A percentile compares a stretch with the other conserved stretches of the same genome.
Evolutionary conservation across 2,113 vertebrate genomes (phyloP).

Genomic region (Cyanistes caeruleus): DNA sequence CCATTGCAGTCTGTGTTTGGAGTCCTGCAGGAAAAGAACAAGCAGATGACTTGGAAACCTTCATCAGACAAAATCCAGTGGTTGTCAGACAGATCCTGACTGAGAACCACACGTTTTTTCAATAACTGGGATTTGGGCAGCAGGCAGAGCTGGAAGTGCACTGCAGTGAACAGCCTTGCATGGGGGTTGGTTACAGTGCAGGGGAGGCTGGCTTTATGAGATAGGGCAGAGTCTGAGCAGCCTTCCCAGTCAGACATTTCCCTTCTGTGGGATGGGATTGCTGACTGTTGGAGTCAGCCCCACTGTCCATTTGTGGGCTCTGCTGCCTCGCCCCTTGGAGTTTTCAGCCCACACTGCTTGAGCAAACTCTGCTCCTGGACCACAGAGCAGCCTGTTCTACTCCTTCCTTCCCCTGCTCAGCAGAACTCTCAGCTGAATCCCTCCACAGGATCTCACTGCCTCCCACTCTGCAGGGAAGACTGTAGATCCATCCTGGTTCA

Average conservation of each 20-base stretch:
- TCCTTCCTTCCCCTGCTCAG: background rate
- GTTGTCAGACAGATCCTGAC: background rate
- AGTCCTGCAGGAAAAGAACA: background rate
- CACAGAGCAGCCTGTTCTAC: background rate
- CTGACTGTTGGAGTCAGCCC: background rate
- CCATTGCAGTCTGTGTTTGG: background rate
- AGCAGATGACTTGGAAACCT: background rate
- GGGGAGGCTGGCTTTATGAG: background rate
- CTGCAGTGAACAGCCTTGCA: background rate
- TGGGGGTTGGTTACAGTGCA: background rate
- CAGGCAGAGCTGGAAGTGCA: background rate
- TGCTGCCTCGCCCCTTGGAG: background rate
- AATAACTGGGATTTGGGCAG: background rate
- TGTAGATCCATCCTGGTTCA: rapidly evolving
- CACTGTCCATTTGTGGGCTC: background rate
- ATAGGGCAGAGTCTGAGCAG: background rate
- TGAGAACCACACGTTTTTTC: background rate
- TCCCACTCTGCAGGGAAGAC: background rate
- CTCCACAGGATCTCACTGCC: background rate
- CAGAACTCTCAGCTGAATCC: background rate
- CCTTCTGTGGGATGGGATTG: background rate
- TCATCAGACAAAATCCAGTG: background rate
- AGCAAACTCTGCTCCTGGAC: background rate
- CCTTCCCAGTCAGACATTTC: background rate
- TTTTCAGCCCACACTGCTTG: background rate